Evolutionary conservation across 2,113 vertebrate species (phyloP).

Genomic region (Ranitomeya imitator): DNA sequence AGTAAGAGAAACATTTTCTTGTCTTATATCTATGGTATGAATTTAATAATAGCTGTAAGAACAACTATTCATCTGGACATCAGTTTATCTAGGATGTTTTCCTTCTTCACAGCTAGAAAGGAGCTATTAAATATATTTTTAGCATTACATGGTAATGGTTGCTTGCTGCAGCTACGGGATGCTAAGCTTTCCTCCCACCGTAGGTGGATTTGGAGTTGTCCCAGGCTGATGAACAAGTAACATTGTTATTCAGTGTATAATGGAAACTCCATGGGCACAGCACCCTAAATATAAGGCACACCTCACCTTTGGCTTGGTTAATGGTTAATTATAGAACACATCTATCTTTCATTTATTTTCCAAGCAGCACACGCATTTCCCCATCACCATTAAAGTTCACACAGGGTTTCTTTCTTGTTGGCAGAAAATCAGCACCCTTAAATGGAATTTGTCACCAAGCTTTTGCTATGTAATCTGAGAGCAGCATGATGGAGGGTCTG

Average conservation of each 20-base stretch:
- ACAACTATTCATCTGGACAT: slow-evolving; percentile 14
- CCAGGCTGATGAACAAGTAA: slow-evolving; percentile 19
- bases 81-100: neutral
- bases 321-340: neutral
- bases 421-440: neutral
- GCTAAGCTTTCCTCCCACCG: slow-evolving; percentile 33
- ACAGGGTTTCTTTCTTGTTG: neutral
- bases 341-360: neutral
- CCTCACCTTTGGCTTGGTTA: neutral
- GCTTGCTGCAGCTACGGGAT: slow-evolving; percentile 35
- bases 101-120: slow-evolving; percentile 8
- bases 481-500: too few species aligned
- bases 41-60: neutral
- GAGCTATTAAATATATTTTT: slow-evolving; percentile 47
- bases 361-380: neutral
- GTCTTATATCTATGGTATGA: neutral
- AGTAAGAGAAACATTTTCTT: neutral
- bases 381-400: neutral
- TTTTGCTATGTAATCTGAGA: too few species aligned
- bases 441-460: too few species aligned
- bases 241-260: slow-evolving; percentile 24
- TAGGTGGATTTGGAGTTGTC: slow-evolving; percentile 45
- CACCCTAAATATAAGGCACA: slow-evolving; percentile 21
- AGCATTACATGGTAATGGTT: slow-evolving; percentile 6
- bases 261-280: slow-evolving; percentile 21